phyloP scores from a whole-genome alignment of 2,797 vertebrate species.

The Danio tinwini region DNA sequence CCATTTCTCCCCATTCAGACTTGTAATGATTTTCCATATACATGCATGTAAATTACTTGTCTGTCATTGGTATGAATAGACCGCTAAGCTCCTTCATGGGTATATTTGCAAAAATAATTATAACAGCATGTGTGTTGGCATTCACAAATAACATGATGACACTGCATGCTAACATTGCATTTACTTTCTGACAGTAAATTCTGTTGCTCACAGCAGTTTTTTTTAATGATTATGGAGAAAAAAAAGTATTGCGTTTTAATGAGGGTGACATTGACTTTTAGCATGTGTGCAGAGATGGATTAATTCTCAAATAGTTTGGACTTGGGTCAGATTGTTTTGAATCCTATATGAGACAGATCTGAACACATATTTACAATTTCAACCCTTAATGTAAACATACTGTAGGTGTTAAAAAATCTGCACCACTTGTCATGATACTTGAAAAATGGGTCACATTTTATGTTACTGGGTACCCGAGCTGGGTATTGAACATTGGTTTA shows the following conservation, averaged over 20 bases:
- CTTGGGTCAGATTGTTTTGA: conserved; percentile 10
- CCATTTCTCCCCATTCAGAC: not conserved
- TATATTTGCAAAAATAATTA: not conserved
- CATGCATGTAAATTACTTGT: not conserved
- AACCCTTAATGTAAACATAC: not conserved
- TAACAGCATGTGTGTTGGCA: not conserved
- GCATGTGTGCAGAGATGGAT: not conserved
- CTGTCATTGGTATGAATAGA: not conserved
- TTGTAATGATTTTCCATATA: not conserved
- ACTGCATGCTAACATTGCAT: too few species aligned
- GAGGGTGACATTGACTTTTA: not conserved
- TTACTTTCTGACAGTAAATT: not conserved
- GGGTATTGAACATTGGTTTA: too few species aligned
- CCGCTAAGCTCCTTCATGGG: not conserved
- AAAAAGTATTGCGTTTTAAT: not conserved
- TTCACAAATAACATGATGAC: not conserved
- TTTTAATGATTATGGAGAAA: not conserved
- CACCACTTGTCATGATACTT: not conserved
- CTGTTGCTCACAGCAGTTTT: not conserved
- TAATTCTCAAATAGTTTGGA: not conserved
- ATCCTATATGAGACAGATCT: not conserved
- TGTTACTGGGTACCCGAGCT: too few species aligned
- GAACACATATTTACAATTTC: not conserved
- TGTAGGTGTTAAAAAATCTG: not conserved
- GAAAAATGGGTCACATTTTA: not conserved